Conservation (phyloP, 2,888 invertebrate species). For the Neoitamus cyanurus region DNA sequence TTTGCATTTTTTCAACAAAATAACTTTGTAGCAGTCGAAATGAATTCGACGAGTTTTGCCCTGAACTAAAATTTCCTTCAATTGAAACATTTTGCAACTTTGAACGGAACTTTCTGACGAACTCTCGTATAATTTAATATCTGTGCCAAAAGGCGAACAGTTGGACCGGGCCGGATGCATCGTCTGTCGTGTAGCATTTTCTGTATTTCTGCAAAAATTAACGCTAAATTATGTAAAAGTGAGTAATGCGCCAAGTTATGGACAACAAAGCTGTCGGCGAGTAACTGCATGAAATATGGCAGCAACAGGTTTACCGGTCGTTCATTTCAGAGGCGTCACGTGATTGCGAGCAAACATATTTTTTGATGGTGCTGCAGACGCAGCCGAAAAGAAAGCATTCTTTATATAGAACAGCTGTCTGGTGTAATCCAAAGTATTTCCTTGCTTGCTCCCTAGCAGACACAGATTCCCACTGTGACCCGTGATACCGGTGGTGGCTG, state of each 20-base stretch:
- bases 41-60: not conserved
- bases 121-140: not conserved
- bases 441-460: not conserved
- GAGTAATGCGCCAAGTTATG: not conserved
- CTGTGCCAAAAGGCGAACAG: not conserved
- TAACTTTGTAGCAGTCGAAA: not conserved
- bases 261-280: not conserved
- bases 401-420: not conserved
- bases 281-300: not conserved
- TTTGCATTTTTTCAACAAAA: not conserved
- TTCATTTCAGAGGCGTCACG: not conserved
- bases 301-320: not conserved
- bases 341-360: not conserved
- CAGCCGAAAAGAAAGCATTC: not conserved
- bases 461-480: not conserved
- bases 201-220: not conserved
- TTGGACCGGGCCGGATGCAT: not conserved
- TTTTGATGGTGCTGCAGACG: not conserved
- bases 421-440: not conserved
- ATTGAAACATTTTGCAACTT: slow-evolving; percentile 1
- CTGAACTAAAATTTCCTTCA: not conserved
- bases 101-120: not conserved
- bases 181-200: not conserved
- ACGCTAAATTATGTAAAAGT: not conserved
- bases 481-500: not conserved